These are phyloP conservation scores for Psilopsiagon aurifrons DNA, from an alignment of 2,113 vertebrate genomes.

Conservation along the genomic window DNA sequence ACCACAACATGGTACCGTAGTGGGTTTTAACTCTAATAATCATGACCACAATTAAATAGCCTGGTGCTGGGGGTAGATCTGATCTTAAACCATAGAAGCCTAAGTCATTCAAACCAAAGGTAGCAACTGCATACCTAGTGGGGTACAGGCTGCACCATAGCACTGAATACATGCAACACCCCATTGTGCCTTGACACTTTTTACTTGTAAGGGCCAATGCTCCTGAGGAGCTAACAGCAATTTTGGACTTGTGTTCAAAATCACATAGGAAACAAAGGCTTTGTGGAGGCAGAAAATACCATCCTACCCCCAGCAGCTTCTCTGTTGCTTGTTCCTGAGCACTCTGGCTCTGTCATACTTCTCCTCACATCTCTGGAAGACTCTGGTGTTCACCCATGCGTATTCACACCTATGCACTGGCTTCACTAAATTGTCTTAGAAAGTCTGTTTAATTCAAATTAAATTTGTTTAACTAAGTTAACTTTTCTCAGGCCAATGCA, in stretches of 20 bases:
- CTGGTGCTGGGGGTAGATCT: background rate
- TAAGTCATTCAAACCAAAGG: background rate
- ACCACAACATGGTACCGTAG: background rate
- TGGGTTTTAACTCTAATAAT: background rate
- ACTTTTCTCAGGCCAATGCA: background rate
- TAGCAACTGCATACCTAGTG: background rate
- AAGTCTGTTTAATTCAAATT: conserved; percentile 19
- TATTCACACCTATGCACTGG: background rate
- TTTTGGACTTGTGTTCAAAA: background rate
- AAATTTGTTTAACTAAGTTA: conserved; percentile 25
- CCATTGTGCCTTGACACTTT: background rate
- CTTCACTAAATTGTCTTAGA: background rate
- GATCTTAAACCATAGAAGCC: background rate
- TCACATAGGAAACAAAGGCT: background rate
- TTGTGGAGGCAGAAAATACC: background rate
- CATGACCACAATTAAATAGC: background rate
- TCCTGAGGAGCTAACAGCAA: background rate
- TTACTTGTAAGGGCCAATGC: background rate
- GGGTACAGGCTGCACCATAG: background rate
- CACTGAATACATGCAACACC: background rate
- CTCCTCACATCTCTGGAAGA: background rate
- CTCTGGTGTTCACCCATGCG: background rate
- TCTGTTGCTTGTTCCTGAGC: background rate
- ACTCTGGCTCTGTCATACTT: background rate
- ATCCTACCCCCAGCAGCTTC: background rate